These are phyloP conservation scores for Notamacropus eugenii DNA, from an alignment of 2,797 vertebrate species.

Conservation along the genomic window DNA sequence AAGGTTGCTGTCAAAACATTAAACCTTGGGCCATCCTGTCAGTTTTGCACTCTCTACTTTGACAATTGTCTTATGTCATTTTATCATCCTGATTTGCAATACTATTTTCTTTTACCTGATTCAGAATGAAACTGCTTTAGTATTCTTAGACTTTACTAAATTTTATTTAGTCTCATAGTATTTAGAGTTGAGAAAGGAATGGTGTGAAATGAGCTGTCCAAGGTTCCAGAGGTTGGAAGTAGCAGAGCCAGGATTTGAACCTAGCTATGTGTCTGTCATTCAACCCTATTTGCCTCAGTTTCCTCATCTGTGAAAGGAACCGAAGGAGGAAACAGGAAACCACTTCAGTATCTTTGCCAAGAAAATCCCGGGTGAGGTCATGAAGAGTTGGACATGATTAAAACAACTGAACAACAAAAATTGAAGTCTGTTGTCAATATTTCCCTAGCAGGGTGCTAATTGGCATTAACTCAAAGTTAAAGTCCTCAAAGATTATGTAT, in stretches of 20 bases:
- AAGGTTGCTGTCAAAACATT: not conserved
- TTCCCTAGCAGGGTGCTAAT: not conserved
- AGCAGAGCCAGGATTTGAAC: not conserved
- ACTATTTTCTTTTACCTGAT: not conserved
- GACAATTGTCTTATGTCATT: not conserved
- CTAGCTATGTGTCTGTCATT: not conserved
- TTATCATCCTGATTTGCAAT: not conserved
- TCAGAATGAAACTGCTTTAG: not conserved
- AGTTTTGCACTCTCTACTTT: not conserved
- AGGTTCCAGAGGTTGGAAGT: not conserved
- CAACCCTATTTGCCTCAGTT: not conserved
- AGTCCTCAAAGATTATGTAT: not conserved
- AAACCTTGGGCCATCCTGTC: not conserved
- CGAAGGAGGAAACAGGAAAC: not conserved
- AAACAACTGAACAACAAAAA: not conserved
- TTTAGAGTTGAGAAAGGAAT: not conserved
- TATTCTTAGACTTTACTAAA: not conserved
- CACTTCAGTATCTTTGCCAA: not conserved
- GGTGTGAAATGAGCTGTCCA: not conserved
- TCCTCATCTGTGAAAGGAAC: not conserved
- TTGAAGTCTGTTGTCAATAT: not conserved
- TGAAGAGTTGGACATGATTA: not conserved
- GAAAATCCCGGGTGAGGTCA: not conserved
- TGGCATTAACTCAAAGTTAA: not conserved
- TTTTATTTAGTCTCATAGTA: not conserved